These are phyloP conservation scores for Galendromus occidentalis DNA, from an alignment of 1,140 invertebrate genomes.

Conservation along the genomic window DNA sequence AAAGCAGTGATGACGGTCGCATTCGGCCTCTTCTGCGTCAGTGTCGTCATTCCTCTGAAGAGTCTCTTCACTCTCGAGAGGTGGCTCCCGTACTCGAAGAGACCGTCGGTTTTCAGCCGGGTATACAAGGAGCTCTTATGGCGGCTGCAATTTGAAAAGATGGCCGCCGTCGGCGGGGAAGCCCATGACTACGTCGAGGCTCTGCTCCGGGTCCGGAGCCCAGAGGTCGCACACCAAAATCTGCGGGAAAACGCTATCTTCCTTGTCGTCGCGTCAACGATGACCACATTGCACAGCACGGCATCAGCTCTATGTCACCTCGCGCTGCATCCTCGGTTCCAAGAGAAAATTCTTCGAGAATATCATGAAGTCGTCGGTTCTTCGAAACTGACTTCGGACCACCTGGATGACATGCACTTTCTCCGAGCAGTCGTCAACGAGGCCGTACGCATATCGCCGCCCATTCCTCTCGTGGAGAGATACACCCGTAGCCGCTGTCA, in stretches of 20 bases:
- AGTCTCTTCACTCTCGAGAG: not conserved
- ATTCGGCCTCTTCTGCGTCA: not conserved
- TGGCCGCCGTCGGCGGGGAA: not conserved
- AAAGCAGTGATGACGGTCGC: not conserved
- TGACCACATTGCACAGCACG: not conserved
- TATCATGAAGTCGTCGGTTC: not conserved
- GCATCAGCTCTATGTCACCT: not conserved
- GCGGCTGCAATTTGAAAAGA: not conserved
- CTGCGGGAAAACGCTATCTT: not conserved
- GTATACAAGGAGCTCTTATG: not conserved
- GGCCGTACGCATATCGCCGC: not conserved
- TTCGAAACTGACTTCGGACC: not conserved
- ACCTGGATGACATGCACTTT: not conserved
- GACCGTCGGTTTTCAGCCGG: not conserved
- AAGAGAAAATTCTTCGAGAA: not conserved
- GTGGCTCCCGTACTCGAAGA: not conserved
- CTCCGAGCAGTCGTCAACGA: not conserved
- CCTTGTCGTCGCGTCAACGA: not conserved
- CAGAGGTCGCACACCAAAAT: not conserved
- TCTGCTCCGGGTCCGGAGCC: not conserved
- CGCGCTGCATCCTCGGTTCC: not conserved
- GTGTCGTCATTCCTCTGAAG: not conserved
- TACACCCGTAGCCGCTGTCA: not conserved
- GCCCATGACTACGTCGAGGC: not conserved
- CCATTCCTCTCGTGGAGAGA: not conserved